Evolutionary conservation across 2,888 invertebrate genomes (phyloP).

Genomic region (Epinotia brunnichana): DNA sequence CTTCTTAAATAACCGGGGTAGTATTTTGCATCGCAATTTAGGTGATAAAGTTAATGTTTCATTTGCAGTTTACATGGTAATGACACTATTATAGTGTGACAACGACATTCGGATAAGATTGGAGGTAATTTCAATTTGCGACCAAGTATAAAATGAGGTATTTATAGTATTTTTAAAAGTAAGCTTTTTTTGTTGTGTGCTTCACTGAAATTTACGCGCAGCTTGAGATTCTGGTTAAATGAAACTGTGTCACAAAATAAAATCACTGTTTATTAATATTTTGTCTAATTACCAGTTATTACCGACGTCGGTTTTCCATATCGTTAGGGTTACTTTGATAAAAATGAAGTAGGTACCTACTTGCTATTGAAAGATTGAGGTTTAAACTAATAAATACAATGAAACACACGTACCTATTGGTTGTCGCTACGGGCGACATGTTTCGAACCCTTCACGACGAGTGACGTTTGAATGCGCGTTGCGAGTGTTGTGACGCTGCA

Average conservation of each 20-base stretch:
- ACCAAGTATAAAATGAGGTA: conserved; percentile 7
- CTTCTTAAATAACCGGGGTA: neutral
- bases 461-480: too few relatives aligned
- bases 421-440: too few relatives aligned
- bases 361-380: neutral
- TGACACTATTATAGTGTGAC: conserved; percentile 52
- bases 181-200: neutral
- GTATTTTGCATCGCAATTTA: conserved; percentile 18
- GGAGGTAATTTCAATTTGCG: conserved; percentile 27
- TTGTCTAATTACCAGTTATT: too few relatives aligned
- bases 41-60: conserved; percentile 47
- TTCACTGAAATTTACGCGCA: neutral
- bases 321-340: too few relatives aligned
- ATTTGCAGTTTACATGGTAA: conserved; percentile 55
- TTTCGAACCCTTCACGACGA: too few relatives aligned
- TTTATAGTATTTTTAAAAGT: neutral
- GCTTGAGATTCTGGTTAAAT: neutral
- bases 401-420: too few relatives aligned
- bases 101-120: conserved; percentile 46
- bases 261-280: too few relatives aligned
- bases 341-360: neutral
- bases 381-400: too few relatives aligned
- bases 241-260: too few relatives aligned
- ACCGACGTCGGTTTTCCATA: too few relatives aligned
- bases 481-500: too few relatives aligned